phyloP scores from a whole-genome alignment of 2,888 invertebrate species.

The Drosophila lutescens region DNA sequence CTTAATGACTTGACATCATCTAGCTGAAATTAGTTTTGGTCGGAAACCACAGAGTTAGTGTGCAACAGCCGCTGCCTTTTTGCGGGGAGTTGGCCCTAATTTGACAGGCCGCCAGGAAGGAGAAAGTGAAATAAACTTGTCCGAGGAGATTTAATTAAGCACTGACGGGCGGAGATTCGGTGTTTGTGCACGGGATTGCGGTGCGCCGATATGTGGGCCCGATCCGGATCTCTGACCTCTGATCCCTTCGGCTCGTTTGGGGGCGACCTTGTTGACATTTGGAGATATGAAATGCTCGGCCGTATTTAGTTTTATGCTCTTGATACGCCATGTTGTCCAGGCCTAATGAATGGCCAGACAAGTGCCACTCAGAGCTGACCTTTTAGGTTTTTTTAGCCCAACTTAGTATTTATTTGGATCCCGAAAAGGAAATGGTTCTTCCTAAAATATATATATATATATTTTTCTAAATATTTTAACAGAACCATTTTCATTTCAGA shows the following conservation, averaged over 20 bases:
- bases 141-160: constrained; percentile 65
- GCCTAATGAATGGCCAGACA: constrained; percentile 60
- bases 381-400: too few relatives aligned
- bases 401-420: too few relatives aligned
- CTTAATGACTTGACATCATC: constrained; percentile 41
- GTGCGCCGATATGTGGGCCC: constrained; percentile 13
- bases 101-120: constrained; percentile 48
- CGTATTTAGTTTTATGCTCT: constrained; percentile 50
- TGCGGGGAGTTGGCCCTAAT: constrained; percentile 43
- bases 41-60: constrained; percentile 25
- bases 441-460: too few relatives aligned
- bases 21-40: constrained; percentile 53
- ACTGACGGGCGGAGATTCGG: constrained; percentile 49
- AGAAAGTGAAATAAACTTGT: constrained; percentile 53
- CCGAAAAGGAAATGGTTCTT: too few relatives aligned
- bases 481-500: too few relatives aligned
- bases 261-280: constrained; percentile 61
- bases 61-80: constrained; percentile 28
- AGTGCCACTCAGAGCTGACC: constrained; percentile 26
- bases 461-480: too few relatives aligned
- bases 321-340: constrained; percentile 27
- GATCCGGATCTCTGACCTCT: constrained; percentile 16
- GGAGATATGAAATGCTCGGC: constrained; percentile 32
- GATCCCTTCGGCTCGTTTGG: constrained; percentile 17
- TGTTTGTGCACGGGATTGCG: constrained; percentile 5